Evolutionary conservation across 53 echinoderm and acorn worm genomes (phyloP).

Genomic region (Zoroaster sp.): DNA sequence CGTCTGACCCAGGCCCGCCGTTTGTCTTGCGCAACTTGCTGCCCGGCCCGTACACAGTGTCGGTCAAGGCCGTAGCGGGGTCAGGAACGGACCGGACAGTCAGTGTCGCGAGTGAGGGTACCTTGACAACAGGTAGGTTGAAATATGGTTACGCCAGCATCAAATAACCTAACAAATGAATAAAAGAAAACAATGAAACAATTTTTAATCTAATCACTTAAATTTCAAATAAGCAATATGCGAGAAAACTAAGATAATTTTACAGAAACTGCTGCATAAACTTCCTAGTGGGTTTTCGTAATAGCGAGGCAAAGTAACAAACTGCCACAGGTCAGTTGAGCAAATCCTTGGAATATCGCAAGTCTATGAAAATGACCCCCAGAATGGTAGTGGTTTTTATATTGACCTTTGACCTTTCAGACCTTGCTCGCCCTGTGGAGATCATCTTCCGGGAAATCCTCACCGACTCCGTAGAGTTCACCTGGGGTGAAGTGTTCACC

Average conservation of each 20-base stretch:
- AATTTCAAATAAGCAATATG: no score
- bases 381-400: no score
- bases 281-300: no score
- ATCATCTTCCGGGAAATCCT: slow-evolving; percentile 49
- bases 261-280: no score
- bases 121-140: slow-evolving; percentile 54
- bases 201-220: background rate
- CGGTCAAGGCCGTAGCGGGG: slow-evolving; percentile 47
- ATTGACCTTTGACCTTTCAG: no score
- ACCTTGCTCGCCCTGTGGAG: slow-evolving; percentile 45
- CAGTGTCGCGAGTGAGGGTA: background rate
- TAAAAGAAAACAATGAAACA: background rate
- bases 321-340: no score
- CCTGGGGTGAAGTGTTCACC: slow-evolving; percentile 49
- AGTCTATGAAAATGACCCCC: background rate
- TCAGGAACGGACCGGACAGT: background rate
- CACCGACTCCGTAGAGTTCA: slow-evolving; percentile 48
- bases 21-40: slow-evolving; percentile 31
- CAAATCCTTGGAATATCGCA: background rate
- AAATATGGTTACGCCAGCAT: no score
- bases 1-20: background rate
- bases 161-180: background rate
- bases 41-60: slow-evolving; percentile 51
- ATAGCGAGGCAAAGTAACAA: no score
- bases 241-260: no score